Evolutionary conservation across 2,888 invertebrate genomes (phyloP).

Genomic region (Oscheius myriophilus): DNA sequence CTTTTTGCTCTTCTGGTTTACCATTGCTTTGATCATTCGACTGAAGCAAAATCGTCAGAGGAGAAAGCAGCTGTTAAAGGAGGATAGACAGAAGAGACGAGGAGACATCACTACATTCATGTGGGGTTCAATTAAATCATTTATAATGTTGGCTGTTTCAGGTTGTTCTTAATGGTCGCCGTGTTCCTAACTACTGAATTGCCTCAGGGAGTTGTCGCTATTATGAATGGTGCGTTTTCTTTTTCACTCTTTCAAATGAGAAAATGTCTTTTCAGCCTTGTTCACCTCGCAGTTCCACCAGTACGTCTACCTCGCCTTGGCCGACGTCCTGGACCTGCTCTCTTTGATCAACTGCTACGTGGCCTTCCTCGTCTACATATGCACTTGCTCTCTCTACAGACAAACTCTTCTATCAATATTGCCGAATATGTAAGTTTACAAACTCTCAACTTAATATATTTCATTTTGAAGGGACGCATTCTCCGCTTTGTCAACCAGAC

Average conservation of each 20-base stretch:
- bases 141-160: conserved; percentile 76
- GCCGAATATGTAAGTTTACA: conserved; percentile 39
- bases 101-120: conserved; percentile 53
- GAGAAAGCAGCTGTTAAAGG: conserved; percentile 48
- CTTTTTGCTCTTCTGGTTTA: conserved; percentile 51
- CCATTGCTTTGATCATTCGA: conserved; percentile 45
- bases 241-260: neutral
- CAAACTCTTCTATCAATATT: conserved; percentile 48
- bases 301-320: conserved; percentile 54
- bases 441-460: neutral
- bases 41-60: conserved; percentile 48
- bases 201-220: conserved; percentile 73
- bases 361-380: conserved; percentile 58
- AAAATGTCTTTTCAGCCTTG: conserved; percentile 45
- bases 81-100: conserved; percentile 43
- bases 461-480: conserved; percentile 18
- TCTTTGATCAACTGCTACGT: conserved; percentile 63
- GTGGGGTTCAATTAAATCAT: conserved; percentile 11
- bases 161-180: conserved; percentile 82
- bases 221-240: conserved; percentile 48
- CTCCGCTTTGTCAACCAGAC: conserved; percentile 23
- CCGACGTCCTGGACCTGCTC: conserved; percentile 56
- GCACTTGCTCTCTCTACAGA: conserved; percentile 55
- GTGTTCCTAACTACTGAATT: conserved; percentile 82
- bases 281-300: conserved; percentile 59